Percentiles rank a stretch among this genome's conserved stretches.
Conservation (phyloP, 2,888 invertebrate genomes). For the Ernsta delagoae region DNA sequence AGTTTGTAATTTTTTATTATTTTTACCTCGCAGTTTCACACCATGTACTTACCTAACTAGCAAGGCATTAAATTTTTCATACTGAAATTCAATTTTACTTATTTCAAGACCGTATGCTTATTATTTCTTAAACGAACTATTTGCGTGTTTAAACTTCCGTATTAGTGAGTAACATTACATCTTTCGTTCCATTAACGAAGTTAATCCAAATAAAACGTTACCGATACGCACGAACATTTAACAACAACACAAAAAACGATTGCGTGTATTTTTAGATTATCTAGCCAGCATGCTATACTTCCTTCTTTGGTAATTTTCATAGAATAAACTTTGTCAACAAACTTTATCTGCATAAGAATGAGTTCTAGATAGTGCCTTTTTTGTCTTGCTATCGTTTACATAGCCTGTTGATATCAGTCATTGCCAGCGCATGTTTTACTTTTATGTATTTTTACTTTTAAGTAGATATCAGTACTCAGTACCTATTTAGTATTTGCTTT, state of each 20-base stretch:
- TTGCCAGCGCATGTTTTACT: not conserved
- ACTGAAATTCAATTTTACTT: too few relatives aligned
- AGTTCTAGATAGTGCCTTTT: constrained; percentile 44
- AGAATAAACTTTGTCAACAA: constrained; percentile 46
- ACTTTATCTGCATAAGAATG: constrained; percentile 46
- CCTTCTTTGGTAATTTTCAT: constrained; percentile 43
- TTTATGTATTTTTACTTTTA: constrained; percentile 1
- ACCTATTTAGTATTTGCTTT: too few relatives aligned
- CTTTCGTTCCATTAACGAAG: constrained; percentile 8
- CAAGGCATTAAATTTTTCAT: too few relatives aligned
- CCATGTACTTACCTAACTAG: too few relatives aligned
- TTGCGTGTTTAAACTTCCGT: not conserved
- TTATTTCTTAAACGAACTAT: not conserved
- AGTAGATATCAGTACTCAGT: too few relatives aligned
- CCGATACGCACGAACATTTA: not conserved
- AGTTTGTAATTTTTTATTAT: too few relatives aligned
- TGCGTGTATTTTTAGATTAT: constrained; percentile 35
- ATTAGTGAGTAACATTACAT: not conserved
- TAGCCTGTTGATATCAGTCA: constrained; percentile 13
- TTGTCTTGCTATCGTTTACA: constrained; percentile 18
- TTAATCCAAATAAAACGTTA: constrained; percentile 1
- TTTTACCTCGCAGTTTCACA: too few relatives aligned
- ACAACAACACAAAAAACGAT: constrained; percentile 6
- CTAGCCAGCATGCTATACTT: constrained; percentile 41
- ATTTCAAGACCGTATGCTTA: too few relatives aligned